Evolutionary conservation across 2,888 invertebrate species (phyloP), one percentile per base, ranked within the genome.

Genomic region (Hipparchia sbordonii): DNA sequence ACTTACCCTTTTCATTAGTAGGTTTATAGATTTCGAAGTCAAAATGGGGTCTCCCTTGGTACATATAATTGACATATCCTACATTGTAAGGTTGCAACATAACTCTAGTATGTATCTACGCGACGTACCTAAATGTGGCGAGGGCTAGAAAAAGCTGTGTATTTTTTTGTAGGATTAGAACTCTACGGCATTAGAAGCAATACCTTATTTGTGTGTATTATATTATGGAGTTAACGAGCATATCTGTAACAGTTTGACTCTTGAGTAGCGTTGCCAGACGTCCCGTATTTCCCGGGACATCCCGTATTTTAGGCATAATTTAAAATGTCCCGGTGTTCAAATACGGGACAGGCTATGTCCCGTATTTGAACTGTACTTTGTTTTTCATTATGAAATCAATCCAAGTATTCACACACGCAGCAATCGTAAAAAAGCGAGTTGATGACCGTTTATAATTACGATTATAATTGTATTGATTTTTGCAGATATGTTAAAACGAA

Each of bases 1-100:
- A 71, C 74, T 77, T 79, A 77, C 78, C 78, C 73, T 78, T 67
- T 73, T 63, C 79, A 79, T 82, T 79, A 80, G 74, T 77, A 23
- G 23, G 23, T 23, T 80, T 80, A 80, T 80, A 80, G 77, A 80
- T 82, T 79, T 76, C 62, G 67, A 72, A 78, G 74, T 73, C 71
- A 75, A 81, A 79, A 81, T 76, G 78, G 70, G 76, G 74, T 72
- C 78, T 76, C 66, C 72, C 75, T 76, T 74, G 77, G 70, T 54
- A 39, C 39, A 39, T 68, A 56, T 76, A 77, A 72, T 72, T 72
- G 69, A 77, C 72, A 70, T 75, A 76, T 65, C 77, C 76, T 76
- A 76, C 72, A 74, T 70, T 63, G 69, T 75, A 72, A 75, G 75
- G 75, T 65, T 67, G 59, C 56, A 60, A 62, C 45, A 63, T 62